Conservation (phyloP, 1,140 invertebrate species). For the Hyphantria cunea region DNA sequence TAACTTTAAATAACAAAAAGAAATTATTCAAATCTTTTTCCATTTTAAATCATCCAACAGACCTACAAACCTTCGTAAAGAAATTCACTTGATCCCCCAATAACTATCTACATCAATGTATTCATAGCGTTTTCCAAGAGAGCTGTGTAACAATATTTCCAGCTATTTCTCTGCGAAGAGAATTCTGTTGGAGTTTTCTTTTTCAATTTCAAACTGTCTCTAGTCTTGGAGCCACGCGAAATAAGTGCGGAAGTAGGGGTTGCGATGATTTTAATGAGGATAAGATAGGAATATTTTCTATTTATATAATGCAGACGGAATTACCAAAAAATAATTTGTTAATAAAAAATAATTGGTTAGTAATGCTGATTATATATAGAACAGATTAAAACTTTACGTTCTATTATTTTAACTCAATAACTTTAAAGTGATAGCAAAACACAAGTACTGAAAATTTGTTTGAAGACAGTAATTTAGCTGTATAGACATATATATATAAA, state of each 20-base stretch:
- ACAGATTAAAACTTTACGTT: no score
- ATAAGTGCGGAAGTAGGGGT: slow-evolving; percentile 50
- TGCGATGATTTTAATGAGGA: slow-evolving; percentile 28
- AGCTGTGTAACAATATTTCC: slow-evolving; percentile 28
- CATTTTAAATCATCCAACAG: neutral
- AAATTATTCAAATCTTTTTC: neutral
- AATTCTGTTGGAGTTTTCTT: slow-evolving; percentile 44
- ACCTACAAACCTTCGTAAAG: no score
- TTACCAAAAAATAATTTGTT: no score
- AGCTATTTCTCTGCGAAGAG: slow-evolving; percentile 18
- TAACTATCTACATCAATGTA: slow-evolving; percentile 16
- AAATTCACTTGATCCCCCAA: slow-evolving; percentile 22
- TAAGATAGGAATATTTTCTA: slow-evolving; percentile 6
- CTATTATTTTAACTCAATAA: no score
- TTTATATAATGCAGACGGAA: neutral
- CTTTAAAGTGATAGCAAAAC: no score
- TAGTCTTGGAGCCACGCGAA: slow-evolving; percentile 36
- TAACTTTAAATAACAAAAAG: no score
- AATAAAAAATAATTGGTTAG: no score
- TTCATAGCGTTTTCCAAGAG: slow-evolving; percentile 14
- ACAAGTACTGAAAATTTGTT: no score
- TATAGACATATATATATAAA: no score
- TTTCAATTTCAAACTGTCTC: slow-evolving; percentile 61
- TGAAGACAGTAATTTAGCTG: no score
- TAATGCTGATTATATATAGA: no score